These are phyloP conservation scores for Mycteria americana DNA, from an alignment of 2,797 vertebrate genomes.

Conservation along the genomic window DNA sequence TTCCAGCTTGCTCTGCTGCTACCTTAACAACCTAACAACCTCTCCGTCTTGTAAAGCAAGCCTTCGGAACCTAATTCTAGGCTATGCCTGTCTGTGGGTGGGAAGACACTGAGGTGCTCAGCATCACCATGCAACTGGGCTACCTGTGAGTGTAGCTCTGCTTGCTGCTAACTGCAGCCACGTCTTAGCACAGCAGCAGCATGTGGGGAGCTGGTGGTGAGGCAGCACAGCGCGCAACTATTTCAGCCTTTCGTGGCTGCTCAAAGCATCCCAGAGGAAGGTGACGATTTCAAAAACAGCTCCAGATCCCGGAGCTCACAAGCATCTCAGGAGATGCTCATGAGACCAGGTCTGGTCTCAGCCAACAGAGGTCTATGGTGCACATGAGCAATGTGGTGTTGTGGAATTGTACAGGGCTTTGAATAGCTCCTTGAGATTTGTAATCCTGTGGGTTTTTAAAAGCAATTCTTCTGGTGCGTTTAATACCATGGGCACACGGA, in stretches of 20 bases:
- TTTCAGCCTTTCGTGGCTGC: background rate
- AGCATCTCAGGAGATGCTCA: background rate
- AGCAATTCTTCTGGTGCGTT: background rate
- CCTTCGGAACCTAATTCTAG: background rate
- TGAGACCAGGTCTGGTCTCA: background rate
- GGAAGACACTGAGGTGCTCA: background rate
- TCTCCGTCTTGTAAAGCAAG: background rate
- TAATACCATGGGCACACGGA: background rate
- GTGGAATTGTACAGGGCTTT: background rate
- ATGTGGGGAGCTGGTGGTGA: background rate
- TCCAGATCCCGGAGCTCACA: background rate
- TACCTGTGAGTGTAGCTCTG: background rate
- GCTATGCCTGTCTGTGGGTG: accelerated
- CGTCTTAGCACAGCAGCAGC: background rate
- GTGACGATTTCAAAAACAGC: background rate
- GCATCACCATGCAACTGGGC: background rate
- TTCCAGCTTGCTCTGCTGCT: background rate
- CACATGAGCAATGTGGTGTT: background rate
- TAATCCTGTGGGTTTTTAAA: background rate
- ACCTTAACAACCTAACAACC: background rate
- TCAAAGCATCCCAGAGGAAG: background rate
- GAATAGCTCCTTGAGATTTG: background rate
- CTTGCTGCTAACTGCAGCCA: background rate
- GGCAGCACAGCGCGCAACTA: background rate
- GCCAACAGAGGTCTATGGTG: accelerated